Evolutionary conservation across 2,797 vertebrate genomes (phyloP).

Genomic region (Chiloscyllium punctatum): DNA sequence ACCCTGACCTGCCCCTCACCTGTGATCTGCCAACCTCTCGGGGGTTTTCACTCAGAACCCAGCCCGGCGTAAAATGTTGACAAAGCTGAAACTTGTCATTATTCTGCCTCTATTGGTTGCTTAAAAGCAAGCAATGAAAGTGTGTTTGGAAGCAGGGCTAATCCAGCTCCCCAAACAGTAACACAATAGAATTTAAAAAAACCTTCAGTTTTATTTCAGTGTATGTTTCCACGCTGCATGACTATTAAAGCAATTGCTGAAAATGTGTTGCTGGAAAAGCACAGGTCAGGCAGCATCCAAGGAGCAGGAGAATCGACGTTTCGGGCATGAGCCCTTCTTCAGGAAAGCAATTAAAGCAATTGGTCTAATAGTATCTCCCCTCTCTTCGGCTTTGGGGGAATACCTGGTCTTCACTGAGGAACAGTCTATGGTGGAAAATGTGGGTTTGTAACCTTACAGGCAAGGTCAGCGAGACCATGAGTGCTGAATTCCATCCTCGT

Average conservation of each 20-base stretch:
- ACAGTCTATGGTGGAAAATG: background rate
- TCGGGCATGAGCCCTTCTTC: too few relatives aligned
- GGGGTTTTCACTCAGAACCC: background rate
- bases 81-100: background rate
- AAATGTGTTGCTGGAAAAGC: too few relatives aligned
- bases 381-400: background rate
- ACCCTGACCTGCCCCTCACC: background rate
- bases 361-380: background rate
- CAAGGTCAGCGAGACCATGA: background rate
- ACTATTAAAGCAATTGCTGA: background rate
- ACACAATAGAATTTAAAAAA: background rate
- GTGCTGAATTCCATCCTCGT: background rate
- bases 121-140: background rate
- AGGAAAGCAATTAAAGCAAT: background rate
- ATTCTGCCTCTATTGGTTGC: background rate
- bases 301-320: too few relatives aligned
- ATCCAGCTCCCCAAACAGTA: background rate
- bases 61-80: background rate
- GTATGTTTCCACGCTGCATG: too few relatives aligned
- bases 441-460: background rate
- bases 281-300: too few relatives aligned
- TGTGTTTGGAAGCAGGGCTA: background rate
- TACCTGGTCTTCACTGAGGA: background rate
- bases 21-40: background rate
- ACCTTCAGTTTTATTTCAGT: background rate